A percentile compares a stretch with the other conserved stretches of the same genome.
phyloP scores from a whole-genome alignment of 2,113 vertebrate species.

The Hyperopisus bebe region DNA sequence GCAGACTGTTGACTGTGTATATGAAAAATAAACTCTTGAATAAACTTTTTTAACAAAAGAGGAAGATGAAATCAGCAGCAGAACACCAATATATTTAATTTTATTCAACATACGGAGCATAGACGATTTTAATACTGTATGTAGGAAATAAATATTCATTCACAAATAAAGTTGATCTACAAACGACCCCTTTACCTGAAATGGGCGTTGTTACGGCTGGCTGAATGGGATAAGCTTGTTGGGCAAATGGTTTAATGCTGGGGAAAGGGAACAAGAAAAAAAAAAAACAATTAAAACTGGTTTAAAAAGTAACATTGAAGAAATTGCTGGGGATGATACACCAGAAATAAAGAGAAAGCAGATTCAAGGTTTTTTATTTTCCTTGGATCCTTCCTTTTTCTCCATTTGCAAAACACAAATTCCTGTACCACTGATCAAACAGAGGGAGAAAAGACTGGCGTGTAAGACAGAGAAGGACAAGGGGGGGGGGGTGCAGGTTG shows the following conservation, averaged over 20 bases:
- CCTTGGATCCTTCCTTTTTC: conserved; percentile 2
- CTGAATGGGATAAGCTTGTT: conserved; percentile 92
- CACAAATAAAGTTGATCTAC: background rate
- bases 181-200: conserved; percentile 70
- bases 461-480: background rate
- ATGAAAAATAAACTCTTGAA: background rate
- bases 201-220: conserved; percentile 87
- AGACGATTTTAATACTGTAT: background rate
- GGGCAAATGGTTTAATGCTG: conserved; percentile 94
- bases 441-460: background rate
- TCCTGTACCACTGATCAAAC: background rate
- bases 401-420: conserved; percentile 2
- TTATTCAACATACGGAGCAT: background rate
- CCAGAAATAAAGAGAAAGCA: background rate
- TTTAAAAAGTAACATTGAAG: conserved; percentile 14
- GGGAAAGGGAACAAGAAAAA: conserved; percentile 37
- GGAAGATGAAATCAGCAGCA: background rate
- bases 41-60: background rate
- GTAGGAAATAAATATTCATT: background rate
- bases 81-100: background rate
- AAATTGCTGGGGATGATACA: background rate
- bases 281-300: conserved; percentile 16
- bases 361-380: background rate
- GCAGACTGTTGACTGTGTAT: background rate
- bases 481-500: background rate